Conservation (phyloP, 2,797 vertebrate species). For the Schizopygopsis malacanthus region DNA sequence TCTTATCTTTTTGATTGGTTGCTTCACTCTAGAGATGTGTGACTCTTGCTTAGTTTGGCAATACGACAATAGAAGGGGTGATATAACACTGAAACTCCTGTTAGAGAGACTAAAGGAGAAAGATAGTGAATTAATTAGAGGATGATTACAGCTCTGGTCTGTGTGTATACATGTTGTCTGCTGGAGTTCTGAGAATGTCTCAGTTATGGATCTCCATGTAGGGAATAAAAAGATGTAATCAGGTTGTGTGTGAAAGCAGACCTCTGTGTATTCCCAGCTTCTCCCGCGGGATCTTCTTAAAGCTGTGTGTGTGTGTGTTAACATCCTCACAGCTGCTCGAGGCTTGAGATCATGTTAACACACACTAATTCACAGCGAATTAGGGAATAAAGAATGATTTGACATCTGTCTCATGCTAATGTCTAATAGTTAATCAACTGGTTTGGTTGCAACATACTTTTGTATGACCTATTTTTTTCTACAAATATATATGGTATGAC, state of each 20-base stretch:
- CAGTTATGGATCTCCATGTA: slow-evolving; percentile 2
- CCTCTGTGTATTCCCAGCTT: slow-evolving; percentile 33
- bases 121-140: slow-evolving; percentile 13
- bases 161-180: slow-evolving; percentile 2
- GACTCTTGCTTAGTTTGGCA: slow-evolving; percentile 53
- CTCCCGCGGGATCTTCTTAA: background rate
- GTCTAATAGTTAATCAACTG: background rate
- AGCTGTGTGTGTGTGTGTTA: slow-evolving; percentile 29
- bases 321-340: slow-evolving; percentile 28
- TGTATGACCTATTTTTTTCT: background rate
- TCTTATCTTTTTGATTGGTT: slow-evolving; percentile 41
- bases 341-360: slow-evolving; percentile 11
- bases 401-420: background rate
- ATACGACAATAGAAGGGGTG: slow-evolving; percentile 15
- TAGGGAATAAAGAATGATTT: background rate
- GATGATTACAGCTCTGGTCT: slow-evolving; percentile 23
- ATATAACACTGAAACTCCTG: slow-evolving; percentile 36
- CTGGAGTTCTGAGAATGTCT: slow-evolving; percentile 9
- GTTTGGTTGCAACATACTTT: background rate
- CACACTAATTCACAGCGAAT: background rate
- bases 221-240: slow-evolving; percentile 5
- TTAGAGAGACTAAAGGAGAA: background rate
- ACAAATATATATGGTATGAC: background rate
- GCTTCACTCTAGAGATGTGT: slow-evolving; percentile 25
- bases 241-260: slow-evolving; percentile 34